Evolutionary conservation across 2,113 vertebrate genomes (phyloP).

Genomic region (Hirundichthys speculiger): DNA sequence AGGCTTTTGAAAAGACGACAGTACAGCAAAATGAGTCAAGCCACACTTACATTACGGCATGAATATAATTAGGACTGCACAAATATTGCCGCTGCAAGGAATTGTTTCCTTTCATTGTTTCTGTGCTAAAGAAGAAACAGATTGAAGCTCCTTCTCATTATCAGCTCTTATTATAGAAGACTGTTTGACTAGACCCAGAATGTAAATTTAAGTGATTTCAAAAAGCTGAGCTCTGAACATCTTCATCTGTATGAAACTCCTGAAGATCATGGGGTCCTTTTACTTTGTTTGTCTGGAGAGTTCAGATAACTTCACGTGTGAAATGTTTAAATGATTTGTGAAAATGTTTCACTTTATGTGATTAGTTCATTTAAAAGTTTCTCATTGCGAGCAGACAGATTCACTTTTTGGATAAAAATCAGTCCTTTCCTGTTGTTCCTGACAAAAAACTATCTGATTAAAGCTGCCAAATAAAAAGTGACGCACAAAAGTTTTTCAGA

Average conservation of each 20-base stretch:
- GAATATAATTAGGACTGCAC: too few relatives aligned
- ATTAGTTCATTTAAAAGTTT: background rate
- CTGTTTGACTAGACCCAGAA: too few relatives aligned
- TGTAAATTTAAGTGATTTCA: too few relatives aligned
- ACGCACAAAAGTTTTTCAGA: slow-evolving; percentile 5
- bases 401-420: background rate
- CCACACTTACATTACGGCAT: background rate
- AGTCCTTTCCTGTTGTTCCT: background rate
- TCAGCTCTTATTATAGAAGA: too few relatives aligned
- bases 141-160: background rate
- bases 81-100: background rate
- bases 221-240: too few relatives aligned
- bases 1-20: background rate
- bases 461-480: slow-evolving; percentile 3
- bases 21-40: background rate
- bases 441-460: slow-evolving; percentile 17
- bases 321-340: background rate
- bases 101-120: background rate
- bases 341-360: background rate
- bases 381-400: slow-evolving; percentile 2
- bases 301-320: background rate
- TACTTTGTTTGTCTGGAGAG: background rate
- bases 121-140: background rate
- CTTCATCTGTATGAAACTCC: too few relatives aligned
- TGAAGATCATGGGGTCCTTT: too few relatives aligned